Base-by-base conservation (phyloP, 2,113 vertebrate species). In the Arvicanthis niloticus region DNA sequence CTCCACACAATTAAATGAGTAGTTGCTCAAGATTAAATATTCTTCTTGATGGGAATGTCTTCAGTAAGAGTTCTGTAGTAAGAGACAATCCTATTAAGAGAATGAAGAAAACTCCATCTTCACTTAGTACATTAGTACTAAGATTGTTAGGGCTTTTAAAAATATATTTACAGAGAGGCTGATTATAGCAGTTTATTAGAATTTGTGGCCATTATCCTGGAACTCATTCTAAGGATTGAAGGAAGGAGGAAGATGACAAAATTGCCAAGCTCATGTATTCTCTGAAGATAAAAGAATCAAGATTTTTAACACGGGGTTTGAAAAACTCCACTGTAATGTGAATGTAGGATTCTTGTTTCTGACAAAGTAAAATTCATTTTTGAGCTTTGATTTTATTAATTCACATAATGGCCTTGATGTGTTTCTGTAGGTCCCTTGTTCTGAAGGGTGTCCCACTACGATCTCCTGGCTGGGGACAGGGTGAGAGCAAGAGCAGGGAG, bases 1-100 rank as follows among this genome's bases (percentile, higher is more conserved):
- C 45, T 1, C 0, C 81, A 62, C 29, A 95, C 72, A 97, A 95
- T 89, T 91, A 96, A n/a, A 31, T 58, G 68, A 96, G n/a, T 93
- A 60, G 85, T 92, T 91, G 68, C 24, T 37, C 1, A 91, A 24
- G 65, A 42, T 40, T 77, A 67, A 93, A 53, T 56, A 77, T 93
- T 21, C 76, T 86, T 9, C 6, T 48, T 12, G 19, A 12, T 68
- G 10, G 48, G 90, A 97, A 75, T 9, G 5, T 68, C 95, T 98
- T 94, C 48, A n/a, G 11, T 3, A 15, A 24, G 3, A 0, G 56
- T 94, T 24, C 13, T 76, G 9, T 84, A 68, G 15, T 84, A 89
- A 95, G 45, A 84, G 12, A 75, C 21, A 48, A 17, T 89, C 45
- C 56, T 13, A 65, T 76, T 65, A 84, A 62, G 60, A 56, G 21